A percentile compares a stretch with the other conserved stretches of the same genome.
These are phyloP conservation scores for Eucidaris tribuloides DNA, from an alignment of 35 echinoderm and acorn worm species.

Conservation along the genomic window DNA sequence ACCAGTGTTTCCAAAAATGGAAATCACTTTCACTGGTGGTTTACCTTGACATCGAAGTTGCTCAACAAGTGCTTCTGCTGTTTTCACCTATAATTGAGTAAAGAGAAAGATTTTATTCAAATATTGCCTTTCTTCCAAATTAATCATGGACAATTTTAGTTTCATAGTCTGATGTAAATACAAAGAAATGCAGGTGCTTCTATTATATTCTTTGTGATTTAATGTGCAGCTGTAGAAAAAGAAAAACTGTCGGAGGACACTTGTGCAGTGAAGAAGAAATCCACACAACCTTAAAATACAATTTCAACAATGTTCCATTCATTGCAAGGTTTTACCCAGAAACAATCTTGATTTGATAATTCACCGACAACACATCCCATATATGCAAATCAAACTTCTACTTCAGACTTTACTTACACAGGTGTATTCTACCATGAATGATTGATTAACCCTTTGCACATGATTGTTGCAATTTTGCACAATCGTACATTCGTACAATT, in stretches of 20 bases:
- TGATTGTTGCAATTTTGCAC: too few species aligned
- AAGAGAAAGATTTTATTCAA: background rate
- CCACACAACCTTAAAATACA: too few species aligned
- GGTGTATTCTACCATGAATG: too few species aligned
- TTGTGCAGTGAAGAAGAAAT: background rate
- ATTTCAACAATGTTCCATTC: too few species aligned
- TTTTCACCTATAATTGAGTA: conserved; percentile 84
- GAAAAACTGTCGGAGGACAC: too few species aligned
- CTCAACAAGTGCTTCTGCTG: conserved; percentile 46
- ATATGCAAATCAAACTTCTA: too few species aligned
- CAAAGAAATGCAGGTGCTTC: background rate
- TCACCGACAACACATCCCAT: too few species aligned
- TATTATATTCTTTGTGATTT: background rate
- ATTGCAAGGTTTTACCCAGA: too few species aligned
- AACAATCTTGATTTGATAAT: too few species aligned
- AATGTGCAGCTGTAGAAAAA: background rate
- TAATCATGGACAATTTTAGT: background rate
- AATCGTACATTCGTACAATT: too few species aligned
- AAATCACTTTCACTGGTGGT: conserved; percentile 77
- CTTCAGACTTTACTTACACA: too few species aligned
- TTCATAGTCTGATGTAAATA: background rate
- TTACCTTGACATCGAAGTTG: conserved; percentile 54
- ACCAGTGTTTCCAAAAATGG: conserved; percentile 98
- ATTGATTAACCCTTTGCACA: too few species aligned
- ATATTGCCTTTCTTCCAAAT: background rate